Conservation (phyloP, 1,140 invertebrate genomes). For the Drosophila ironensis region DNA sequence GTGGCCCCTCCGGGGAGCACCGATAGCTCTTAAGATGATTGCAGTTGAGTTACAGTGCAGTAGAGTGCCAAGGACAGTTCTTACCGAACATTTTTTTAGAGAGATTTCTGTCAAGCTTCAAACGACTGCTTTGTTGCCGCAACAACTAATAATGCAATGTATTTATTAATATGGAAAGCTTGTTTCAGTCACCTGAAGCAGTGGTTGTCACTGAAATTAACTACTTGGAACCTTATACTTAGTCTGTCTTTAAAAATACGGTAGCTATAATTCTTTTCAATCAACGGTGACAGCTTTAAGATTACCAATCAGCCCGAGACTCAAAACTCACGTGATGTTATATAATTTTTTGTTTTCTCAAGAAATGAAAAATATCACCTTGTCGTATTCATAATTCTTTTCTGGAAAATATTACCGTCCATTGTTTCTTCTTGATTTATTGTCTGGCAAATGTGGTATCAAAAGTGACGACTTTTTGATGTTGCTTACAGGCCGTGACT, state of each 20-base stretch:
- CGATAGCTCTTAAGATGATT: constrained; percentile 37
- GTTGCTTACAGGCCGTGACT: background rate
- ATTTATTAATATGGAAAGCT: constrained; percentile 23
- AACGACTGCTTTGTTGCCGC: too few species aligned
- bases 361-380: background rate
- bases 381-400: background rate
- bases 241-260: too few species aligned
- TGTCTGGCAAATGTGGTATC: background rate
- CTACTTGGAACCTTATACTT: too few species aligned
- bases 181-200: background rate
- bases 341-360: background rate
- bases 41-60: constrained; percentile 7
- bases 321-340: background rate
- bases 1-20: constrained; percentile 12
- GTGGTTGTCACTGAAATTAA: too few species aligned
- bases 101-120: too few species aligned
- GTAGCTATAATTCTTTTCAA: too few species aligned
- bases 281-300: background rate
- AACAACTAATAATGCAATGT: too few species aligned
- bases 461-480: background rate
- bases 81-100: too few species aligned
- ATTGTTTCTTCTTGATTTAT: background rate
- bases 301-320: background rate
- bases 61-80: background rate
- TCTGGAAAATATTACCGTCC: background rate